Base-by-base conservation (phyloP, 2,797 vertebrate genomes). In the Rhynchotus rufescens region DNA sequence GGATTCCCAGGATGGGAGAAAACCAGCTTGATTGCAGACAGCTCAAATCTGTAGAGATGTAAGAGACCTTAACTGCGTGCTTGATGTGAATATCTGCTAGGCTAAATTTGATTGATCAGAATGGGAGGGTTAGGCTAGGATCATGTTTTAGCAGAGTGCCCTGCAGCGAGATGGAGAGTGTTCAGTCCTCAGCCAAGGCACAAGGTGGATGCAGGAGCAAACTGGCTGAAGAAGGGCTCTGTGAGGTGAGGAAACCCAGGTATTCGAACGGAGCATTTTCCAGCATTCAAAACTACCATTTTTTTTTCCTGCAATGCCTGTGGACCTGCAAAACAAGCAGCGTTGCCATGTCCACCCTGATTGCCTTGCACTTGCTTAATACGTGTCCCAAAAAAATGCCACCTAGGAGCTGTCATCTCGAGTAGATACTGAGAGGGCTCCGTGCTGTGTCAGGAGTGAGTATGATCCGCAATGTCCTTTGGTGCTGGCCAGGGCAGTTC, bases 351-450 rank as follows among this genome's bases (percentile, higher is more conserved):
- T 11, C 22, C 34, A 19, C 15, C 1, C n/a, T 78, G 19, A 9
- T 20, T 10, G 38, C 15, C 59, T 66, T 0, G 0, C 20, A 8
- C 1, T 2, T 28, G 32, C 45, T 86, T 17, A 13, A 9, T 67
- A n/a, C 0, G 0, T 26, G 57, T 44, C 2, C 2, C 23, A 36
- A 13, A n/a, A 36, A 15, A n/a, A 26, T 28, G 42, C 23, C 78
- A 56, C 23, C 21, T 22, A 30, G 51, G 13, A 4, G 2, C 47
- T 47, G 57, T 77, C 54, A 52, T 40, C 66, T 51, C 0, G 0
- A 47, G 19, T 25, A 12, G 77, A 59, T 80, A 6, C 10, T 16
- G 61, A 20, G 38, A 15, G 26, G 4, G 15, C 64, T 73, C 16
- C 2, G 0, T 23, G 25, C 49, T 32, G 40, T 59, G 25, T 45